Evolutionary conservation across 2,888 invertebrate species (phyloP).

Genomic region (Leptogaster cylindrica): DNA sequence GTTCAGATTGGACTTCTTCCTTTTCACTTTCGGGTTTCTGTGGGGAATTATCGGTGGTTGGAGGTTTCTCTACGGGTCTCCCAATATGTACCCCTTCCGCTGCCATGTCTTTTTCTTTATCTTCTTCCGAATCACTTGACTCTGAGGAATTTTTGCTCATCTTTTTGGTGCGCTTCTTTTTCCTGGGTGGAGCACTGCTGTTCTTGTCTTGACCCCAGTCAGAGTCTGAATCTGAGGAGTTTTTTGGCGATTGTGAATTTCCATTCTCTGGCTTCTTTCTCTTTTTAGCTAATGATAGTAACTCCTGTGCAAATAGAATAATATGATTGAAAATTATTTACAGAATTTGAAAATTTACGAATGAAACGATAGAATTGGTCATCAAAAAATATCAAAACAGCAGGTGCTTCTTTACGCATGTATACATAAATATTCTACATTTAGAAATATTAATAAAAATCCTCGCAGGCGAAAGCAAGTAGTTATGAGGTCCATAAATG

Average conservation of each 20-base stretch:
- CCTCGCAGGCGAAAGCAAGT: no score
- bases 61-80: constrained; percentile 45
- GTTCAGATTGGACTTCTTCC: constrained; percentile 69
- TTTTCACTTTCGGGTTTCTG: constrained; percentile 51
- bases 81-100: constrained; percentile 59
- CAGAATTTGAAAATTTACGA: no score
- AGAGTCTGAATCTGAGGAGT: constrained; percentile 67
- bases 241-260: constrained; percentile 57
- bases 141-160: constrained; percentile 55
- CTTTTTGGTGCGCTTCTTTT: constrained; percentile 61
- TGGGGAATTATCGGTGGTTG: constrained; percentile 45
- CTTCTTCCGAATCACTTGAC: constrained; percentile 59
- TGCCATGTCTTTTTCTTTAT: constrained; percentile 54
- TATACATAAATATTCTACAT: no score
- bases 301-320: constrained; percentile 66
- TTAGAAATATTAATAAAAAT: no score
- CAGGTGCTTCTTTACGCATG: no score
- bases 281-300: constrained; percentile 81
- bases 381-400: no score
- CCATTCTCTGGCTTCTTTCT: constrained; percentile 66
- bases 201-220: constrained; percentile 62
- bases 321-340: no score
- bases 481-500: no score
- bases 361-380: no score
- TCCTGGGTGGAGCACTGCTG: constrained; percentile 59